phyloP scores from a whole-genome alignment of 2,888 invertebrate genomes.

The Morinoia aosen region DNA sequence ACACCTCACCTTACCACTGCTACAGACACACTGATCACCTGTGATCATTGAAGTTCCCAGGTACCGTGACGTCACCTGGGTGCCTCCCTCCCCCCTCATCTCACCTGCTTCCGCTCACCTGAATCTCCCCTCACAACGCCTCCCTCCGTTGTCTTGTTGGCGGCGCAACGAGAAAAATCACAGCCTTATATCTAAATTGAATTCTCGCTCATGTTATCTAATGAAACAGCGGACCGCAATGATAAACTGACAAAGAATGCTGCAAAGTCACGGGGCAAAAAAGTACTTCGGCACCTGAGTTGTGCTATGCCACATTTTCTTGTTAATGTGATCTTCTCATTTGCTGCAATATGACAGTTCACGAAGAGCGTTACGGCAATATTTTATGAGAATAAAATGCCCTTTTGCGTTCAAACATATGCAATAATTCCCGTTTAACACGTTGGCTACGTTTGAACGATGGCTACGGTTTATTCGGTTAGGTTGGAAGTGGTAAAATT shows the following conservation, averaged over 20 bases:
- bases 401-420: too few species aligned
- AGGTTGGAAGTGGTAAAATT: too few species aligned
- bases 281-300: too few species aligned
- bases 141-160: neutral
- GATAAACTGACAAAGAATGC: neutral
- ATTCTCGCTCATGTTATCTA: neutral
- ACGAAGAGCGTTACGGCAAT: too few species aligned
- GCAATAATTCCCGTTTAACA: too few species aligned
- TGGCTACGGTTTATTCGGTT: too few species aligned
- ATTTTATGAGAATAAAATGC: too few species aligned
- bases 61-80: slow-evolving; percentile 24
- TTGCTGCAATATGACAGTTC: too few species aligned
- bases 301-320: too few species aligned
- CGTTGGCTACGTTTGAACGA: too few species aligned
- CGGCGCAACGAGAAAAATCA: neutral
- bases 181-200: neutral
- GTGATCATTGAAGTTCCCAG: slow-evolving; percentile 52
- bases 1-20: neutral
- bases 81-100: neutral
- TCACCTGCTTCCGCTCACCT: slow-evolving; percentile 32
- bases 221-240: neutral
- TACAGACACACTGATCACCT: slow-evolving; percentile 28
- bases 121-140: neutral
- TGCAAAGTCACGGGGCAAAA: neutral
- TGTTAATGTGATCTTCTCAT: too few species aligned